Evolutionary conservation across 2,797 vertebrate genomes (phyloP).

Genomic region (Octomys mimax): DNA sequence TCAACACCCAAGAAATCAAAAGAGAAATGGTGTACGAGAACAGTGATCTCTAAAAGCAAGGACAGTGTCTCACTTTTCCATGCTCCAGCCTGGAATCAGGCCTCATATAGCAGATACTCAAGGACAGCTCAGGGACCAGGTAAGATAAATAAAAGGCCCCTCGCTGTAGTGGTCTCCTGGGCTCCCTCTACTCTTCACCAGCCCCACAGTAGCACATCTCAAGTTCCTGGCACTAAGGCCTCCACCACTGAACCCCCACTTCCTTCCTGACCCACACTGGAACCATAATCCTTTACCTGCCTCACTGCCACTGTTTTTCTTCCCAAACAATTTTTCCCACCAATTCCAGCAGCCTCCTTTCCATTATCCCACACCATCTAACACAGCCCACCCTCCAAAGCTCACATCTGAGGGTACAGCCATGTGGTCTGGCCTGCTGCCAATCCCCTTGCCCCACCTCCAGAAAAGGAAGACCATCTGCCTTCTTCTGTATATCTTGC

Average conservation of each 20-base stretch:
- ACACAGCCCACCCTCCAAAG: background rate
- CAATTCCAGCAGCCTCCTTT: background rate
- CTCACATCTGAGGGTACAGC: background rate
- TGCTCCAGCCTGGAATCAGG: background rate
- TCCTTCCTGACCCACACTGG: background rate
- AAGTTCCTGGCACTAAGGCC: no score
- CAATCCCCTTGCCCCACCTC: background rate
- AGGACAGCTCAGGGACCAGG: background rate
- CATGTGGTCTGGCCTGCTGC: background rate
- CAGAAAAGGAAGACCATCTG: background rate
- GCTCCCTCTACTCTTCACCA: background rate
- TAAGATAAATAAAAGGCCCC: background rate
- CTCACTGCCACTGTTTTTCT: background rate
- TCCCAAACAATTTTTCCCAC: background rate
- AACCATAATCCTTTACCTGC: background rate
- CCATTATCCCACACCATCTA: background rate
- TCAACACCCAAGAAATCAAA: background rate
- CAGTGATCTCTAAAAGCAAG: background rate
- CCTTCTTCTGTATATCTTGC: background rate
- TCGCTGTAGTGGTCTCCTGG: background rate
- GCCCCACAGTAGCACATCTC: background rate
- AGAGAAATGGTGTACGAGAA: background rate
- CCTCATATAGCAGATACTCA: background rate
- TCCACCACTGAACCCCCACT: background rate
- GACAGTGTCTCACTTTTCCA: background rate